Percentiles rank a stretch among this genome's conserved stretches.
These are phyloP conservation scores for Eulemur albifrons DNA, from an alignment of 2,797 vertebrate genomes.

Conservation along the genomic window DNA sequence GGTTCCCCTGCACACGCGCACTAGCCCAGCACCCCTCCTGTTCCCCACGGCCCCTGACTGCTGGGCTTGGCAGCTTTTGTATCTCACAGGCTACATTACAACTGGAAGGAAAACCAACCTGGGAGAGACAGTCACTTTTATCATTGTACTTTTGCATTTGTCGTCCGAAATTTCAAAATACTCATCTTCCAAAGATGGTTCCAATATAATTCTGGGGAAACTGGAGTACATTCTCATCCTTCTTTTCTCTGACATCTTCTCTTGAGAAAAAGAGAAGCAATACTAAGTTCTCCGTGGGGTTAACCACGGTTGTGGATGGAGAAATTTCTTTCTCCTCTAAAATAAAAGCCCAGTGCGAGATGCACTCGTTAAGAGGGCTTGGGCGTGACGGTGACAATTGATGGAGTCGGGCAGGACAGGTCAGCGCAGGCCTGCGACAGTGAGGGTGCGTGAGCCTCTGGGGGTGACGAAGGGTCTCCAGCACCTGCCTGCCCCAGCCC, in stretches of 20 bases:
- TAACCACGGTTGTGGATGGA: neutral
- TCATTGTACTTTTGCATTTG: too few species aligned
- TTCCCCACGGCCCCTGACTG: neutral
- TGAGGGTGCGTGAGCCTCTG: neutral
- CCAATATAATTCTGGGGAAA: neutral
- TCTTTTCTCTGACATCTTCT: neutral
- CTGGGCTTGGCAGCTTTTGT: fast-evolving
- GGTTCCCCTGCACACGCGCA: too few species aligned
- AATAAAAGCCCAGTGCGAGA: neutral
- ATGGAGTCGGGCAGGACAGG: neutral
- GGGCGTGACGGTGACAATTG: neutral
- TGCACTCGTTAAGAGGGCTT: too few species aligned
- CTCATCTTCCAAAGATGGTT: too few species aligned
- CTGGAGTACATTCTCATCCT: neutral
- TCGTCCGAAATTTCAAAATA: neutral
- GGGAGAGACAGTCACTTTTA: neutral
- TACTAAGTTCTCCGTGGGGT: fast-evolving
- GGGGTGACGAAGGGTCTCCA: fast-evolving
- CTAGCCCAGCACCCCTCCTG: fast-evolving
- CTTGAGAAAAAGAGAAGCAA: neutral
- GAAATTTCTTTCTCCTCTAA: neutral
- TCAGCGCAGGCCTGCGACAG: neutral
- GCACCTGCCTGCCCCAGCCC: neutral
- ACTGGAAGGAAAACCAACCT: neutral
- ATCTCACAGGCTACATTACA: fast-evolving